Conservation (phyloP, 1,140 invertebrate genomes). For the Augochlora pura region DNA sequence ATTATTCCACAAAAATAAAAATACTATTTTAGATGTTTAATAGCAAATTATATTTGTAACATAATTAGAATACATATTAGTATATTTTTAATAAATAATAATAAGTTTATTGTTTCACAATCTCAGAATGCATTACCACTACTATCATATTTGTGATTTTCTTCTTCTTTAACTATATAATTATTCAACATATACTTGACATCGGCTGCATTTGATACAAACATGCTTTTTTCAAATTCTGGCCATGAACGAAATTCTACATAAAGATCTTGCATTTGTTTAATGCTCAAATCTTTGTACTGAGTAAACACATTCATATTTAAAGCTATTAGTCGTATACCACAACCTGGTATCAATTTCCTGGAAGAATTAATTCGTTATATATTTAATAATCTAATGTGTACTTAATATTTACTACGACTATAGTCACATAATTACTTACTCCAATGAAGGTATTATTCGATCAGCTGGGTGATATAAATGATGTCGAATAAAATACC, state of each 20-base stretch:
- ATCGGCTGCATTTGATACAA: background rate
- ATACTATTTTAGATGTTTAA: background rate
- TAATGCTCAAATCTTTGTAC: constrained; percentile 74
- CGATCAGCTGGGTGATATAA: constrained; percentile 49
- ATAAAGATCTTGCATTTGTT: constrained; percentile 74
- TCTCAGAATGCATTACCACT: background rate
- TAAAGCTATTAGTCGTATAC: constrained; percentile 72
- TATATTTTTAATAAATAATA: background rate
- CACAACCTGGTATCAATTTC: constrained; percentile 79
- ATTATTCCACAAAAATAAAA: background rate
- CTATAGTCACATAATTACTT: constrained; percentile 49
- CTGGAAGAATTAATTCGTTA: constrained; percentile 48
- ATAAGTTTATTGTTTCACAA: background rate
- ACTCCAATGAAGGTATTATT: constrained; percentile 77
- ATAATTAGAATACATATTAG: background rate
- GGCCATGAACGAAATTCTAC: constrained; percentile 75
- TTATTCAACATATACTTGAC: background rate
- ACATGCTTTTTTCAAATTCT: constrained; percentile 66
- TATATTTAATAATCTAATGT: constrained; percentile 12
- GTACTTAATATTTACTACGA: constrained; percentile 10
- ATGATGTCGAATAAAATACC: constrained; percentile 73
- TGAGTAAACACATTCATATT: constrained; percentile 76
- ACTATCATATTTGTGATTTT: background rate
- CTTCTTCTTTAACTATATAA: background rate
- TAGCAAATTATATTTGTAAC: background rate